Evolutionary conservation across 2,888 invertebrate genomes (phyloP), one percentile per base, ranked within the genome.

Genomic region (Mimachlamys varia): DNA sequence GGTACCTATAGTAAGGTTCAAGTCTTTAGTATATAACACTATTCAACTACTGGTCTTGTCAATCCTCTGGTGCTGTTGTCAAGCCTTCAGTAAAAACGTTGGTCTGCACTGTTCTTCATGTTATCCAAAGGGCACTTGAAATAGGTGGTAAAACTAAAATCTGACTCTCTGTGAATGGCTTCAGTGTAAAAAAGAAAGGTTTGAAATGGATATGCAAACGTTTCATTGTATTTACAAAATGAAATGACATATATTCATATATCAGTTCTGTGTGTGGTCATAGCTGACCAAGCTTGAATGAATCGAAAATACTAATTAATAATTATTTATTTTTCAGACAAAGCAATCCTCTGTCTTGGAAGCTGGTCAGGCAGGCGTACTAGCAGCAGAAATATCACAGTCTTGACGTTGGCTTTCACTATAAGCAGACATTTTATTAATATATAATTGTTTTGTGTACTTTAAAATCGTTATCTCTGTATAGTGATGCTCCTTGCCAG

Each of bases 291-390:
- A n/a, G 22, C 19, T 22, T 0, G 19, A 62, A n/a, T 62, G 22
- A n/a, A n/a, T n/a, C n/a, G n/a, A n/a, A n/a, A n/a, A n/a, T n/a
- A n/a, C n/a, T n/a, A n/a, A n/a, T n/a, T n/a, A n/a, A n/a, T n/a
- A n/a, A n/a, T n/a, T n/a, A n/a, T 76, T 76, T 7, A 33, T 76
- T 76, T 76, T 76, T 76, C 76, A 76, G 76, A 15, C 76, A 33
- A 76, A 76, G 33, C 76, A 27, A 13, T 76, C 76, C 10, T 76
- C 76, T 17, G 10, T 76, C 13, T 15, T 76, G 10, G 76, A 76
- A 76, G 76, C 76, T 15, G 1, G 76, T 33, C 76, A 76, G 13
- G 12, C 76, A 76, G 76, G 76, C 0, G 76, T 76, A n/a, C n/a
- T n/a, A 27, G 13, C 76, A 2, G 76, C 33, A 13, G 33, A 76